These are phyloP conservation scores for Holcopasites calliopsidis DNA, from an alignment of 1,140 invertebrate species.

Conservation along the genomic window DNA sequence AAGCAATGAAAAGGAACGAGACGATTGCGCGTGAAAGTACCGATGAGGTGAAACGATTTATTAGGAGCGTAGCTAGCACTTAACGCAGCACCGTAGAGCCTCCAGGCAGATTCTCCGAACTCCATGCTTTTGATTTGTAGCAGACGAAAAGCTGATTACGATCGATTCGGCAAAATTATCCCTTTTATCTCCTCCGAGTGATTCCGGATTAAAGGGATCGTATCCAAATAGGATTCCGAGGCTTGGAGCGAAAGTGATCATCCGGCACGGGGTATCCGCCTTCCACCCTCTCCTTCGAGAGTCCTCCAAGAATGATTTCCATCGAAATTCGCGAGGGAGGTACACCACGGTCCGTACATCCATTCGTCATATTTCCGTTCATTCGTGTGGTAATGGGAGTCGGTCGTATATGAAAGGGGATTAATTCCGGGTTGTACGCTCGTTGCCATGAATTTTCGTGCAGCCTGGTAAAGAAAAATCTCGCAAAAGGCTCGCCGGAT, in stretches of 20 bases:
- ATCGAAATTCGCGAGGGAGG: constrained; percentile 13
- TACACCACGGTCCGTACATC: background rate
- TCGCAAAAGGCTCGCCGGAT: constrained; percentile 23
- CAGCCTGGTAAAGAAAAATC: constrained; percentile 40
- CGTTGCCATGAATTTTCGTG: constrained; percentile 14
- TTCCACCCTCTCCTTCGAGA: background rate
- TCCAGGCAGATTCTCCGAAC: background rate
- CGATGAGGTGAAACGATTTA: constrained; percentile 30
- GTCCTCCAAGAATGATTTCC: constrained; percentile 5
- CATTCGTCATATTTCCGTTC: constrained; percentile 47
- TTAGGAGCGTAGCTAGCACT: constrained; percentile 17
- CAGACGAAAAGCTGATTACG: constrained; percentile 61
- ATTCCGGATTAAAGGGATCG: constrained; percentile 52
- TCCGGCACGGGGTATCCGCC: background rate
- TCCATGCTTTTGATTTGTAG: constrained; percentile 20
- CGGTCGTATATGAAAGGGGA: constrained; percentile 33
- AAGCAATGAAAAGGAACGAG: background rate
- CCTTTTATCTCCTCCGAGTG: constrained; percentile 49
- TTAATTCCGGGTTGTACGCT: constrained; percentile 34
- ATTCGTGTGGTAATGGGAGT: constrained; percentile 39
- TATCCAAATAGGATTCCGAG: constrained; percentile 50
- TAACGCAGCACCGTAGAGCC: background rate
- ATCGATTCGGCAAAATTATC: constrained; percentile 59
- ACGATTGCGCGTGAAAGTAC: background rate
- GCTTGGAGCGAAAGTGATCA: constrained; percentile 15